These are phyloP conservation scores for Chiroxiphia lanceolata DNA, from an alignment of 2,797 vertebrate genomes.

Conservation along the genomic window DNA sequence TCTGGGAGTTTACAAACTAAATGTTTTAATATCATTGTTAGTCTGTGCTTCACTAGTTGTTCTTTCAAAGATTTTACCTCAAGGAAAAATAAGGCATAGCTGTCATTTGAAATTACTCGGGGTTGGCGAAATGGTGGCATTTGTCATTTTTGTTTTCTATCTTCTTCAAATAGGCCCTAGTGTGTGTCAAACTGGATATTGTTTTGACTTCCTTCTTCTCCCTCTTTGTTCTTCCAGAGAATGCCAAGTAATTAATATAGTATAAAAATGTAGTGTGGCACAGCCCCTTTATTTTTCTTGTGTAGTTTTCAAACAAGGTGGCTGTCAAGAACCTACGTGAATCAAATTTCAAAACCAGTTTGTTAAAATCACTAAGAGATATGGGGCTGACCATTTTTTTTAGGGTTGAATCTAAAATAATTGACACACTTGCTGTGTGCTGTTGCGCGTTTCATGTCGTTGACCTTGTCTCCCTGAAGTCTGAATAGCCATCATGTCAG, in stretches of 20 bases:
- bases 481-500: background rate
- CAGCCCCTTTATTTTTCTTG: background rate
- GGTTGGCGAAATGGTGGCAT: slow-evolving; percentile 35
- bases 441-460: rapidly evolving
- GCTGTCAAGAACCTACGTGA: background rate
- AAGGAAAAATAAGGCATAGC: slow-evolving; percentile 11
- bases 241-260: background rate
- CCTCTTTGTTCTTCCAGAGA: slow-evolving; percentile 25
- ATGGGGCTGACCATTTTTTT: background rate
- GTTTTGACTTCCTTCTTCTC: background rate
- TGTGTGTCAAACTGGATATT: background rate
- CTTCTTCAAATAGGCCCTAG: background rate
- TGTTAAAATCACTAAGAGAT: background rate
- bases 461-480: background rate
- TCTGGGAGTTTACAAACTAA: background rate
- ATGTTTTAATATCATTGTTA: slow-evolving; percentile 3
- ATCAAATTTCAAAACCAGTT: background rate
- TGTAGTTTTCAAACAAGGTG: background rate
- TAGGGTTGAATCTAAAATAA: background rate
- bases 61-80: slow-evolving; percentile 9
- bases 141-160: slow-evolving; percentile 49
- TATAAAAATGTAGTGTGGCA: background rate
- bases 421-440: background rate
- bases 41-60: background rate
- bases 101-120: slow-evolving; percentile 58